Evolutionary conservation across 2,888 invertebrate genomes (phyloP), one percentile per base, ranked within the genome.

Genomic region (Choristoneura rosaceana): DNA sequence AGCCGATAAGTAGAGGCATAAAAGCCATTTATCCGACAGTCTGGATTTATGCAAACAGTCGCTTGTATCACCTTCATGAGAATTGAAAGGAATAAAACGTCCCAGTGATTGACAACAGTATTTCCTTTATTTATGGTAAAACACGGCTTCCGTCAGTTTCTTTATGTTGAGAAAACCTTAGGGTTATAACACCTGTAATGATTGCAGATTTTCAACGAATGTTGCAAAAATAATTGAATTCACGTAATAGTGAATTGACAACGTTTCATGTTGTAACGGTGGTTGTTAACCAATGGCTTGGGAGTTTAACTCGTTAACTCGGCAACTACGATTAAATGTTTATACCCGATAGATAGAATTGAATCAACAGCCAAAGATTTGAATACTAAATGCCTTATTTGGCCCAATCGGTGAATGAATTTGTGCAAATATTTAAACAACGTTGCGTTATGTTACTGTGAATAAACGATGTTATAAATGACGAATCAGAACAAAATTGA

Each of bases 1-100:
- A 79, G 78, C 76, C 75, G 70, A 77, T 78, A 78, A 80, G 80
- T 77, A 73, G 59, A 69, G 63, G 63, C 69, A 81, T 79, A 77
- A 78, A 79, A 80, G 80, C 79, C 76, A 80, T 82, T 81, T 79
- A 79, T 80, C 70, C 75, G 76, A 74, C 75, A 74, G 76, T 77
- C 77, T 71, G 75, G 68, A 78, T 79, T 80, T 81, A 78, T 77
- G 77, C 79, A 80, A 83, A 82, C 81, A 83, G 81, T 81, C 67
- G 62, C 52, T 62, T 64, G 63, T 69, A 73, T 69, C 59, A 71
- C 71, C 66, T 67, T 71, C 67, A 71, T 58, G 67, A 58, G 71
- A 63, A 71, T 71, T 71, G 67, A 67, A 62, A 62, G 67, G 67
- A 55, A 68, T 71, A 71, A 71, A 71, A 58, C 58, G 47, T 62